Evolutionary conservation across 2,888 invertebrate genomes (phyloP).

Genomic region (Heteropelma amictum): DNA sequence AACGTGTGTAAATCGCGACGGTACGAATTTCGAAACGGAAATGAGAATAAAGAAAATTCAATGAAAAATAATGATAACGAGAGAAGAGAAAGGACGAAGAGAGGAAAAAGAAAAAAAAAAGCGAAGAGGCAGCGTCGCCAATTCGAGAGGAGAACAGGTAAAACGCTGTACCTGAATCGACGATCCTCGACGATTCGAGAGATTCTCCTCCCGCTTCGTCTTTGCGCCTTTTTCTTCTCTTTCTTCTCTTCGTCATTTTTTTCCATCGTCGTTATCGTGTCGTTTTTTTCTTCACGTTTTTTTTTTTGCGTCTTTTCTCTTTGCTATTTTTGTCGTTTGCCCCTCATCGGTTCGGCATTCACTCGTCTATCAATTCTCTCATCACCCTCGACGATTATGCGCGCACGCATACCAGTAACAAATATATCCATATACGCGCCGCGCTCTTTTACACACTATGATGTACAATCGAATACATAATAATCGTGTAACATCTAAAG

Average conservation of each 20-base stretch:
- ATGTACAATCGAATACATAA: slow-evolving; percentile 77
- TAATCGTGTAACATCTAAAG: slow-evolving; percentile 78
- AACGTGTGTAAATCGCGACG: too few relatives aligned
- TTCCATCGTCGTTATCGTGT: neutral
- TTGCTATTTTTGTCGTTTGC: slow-evolving; percentile 63
- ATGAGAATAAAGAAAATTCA: neutral
- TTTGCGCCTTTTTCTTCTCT: slow-evolving; percentile 56
- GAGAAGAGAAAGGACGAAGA: neutral
- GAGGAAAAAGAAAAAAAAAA: slow-evolving; percentile 57
- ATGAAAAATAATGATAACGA: slow-evolving; percentile 1
- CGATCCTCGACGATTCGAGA: slow-evolving; percentile 71
- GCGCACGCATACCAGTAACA: slow-evolving; percentile 76
- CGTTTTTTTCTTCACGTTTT: slow-evolving; percentile 61
- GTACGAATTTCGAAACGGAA: too few relatives aligned
- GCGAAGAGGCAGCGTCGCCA: slow-evolving; percentile 75
- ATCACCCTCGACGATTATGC: too few relatives aligned
- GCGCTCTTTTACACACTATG: slow-evolving; percentile 74
- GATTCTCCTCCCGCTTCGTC: slow-evolving; percentile 68
- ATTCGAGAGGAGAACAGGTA: slow-evolving; percentile 71
- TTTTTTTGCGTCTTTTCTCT: slow-evolving; percentile 55
- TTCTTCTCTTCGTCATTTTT: slow-evolving; percentile 61
- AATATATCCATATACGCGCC: slow-evolving; percentile 77
- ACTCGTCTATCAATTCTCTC: slow-evolving; percentile 72
- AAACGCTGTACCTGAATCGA: slow-evolving; percentile 68
- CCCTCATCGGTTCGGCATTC: slow-evolving; percentile 64